Percentiles rank a stretch among this genome's conserved stretches.
Evolutionary conservation across 2,113 vertebrate species (phyloP).

Genomic region (Glaucidium brasilianum): DNA sequence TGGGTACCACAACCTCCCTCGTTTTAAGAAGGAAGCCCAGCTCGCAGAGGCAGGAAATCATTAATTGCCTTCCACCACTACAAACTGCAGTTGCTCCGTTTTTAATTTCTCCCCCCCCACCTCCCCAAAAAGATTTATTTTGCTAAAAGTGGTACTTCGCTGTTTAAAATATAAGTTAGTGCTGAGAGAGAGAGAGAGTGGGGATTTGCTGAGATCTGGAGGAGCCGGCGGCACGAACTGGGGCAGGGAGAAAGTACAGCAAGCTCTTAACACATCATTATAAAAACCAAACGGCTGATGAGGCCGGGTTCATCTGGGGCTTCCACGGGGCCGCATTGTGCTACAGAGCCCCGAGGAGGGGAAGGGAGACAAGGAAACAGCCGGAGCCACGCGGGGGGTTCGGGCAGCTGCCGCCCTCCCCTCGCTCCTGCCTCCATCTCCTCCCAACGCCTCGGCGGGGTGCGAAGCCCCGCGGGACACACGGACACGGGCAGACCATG

Average conservation of each 20-base stretch:
- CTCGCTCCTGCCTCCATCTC: neutral
- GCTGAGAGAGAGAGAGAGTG: neutral
- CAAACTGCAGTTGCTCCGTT: neutral
- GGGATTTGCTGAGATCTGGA: neutral
- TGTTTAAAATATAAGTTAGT: neutral
- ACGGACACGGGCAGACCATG: neutral
- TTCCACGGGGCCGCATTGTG: neutral
- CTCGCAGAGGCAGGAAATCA: neutral
- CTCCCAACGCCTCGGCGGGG: neutral
- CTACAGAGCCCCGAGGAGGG: neutral
- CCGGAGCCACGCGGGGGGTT: neutral
- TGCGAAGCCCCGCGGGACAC: neutral
- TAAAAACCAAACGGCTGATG: neutral
- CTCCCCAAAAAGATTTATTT: neutral
- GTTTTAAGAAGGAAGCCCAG: neutral
- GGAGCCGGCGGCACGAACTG: neutral
- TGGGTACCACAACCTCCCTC: neutral
- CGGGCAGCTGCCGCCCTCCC: neutral
- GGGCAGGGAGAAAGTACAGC: neutral
- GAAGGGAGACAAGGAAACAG: neutral
- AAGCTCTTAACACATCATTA: neutral
- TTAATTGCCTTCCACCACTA: neutral
- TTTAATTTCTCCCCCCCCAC: neutral
- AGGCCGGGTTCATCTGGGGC: slow-evolving; percentile 13
- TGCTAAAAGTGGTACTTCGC: neutral